These are phyloP conservation scores for Hippolais icterina DNA, from an alignment of 2,113 vertebrate genomes.

Conservation along the genomic window DNA sequence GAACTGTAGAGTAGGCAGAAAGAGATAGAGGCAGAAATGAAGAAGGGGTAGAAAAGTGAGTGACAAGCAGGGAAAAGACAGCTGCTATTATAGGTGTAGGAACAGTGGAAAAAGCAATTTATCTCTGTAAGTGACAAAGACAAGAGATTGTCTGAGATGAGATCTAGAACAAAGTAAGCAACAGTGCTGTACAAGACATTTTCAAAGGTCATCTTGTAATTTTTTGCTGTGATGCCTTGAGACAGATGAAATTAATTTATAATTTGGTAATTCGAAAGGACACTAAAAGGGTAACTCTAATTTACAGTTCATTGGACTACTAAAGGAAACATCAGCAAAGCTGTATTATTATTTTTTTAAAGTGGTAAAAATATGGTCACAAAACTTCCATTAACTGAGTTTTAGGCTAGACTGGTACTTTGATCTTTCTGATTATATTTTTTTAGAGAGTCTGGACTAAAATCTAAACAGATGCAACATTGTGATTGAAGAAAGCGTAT, in stretches of 20 bases:
- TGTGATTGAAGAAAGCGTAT: not conserved
- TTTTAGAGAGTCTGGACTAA: not conserved
- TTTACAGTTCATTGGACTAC: not conserved
- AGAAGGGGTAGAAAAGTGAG: not conserved
- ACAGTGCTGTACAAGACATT: not conserved
- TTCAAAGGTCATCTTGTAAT: slow-evolving; percentile 23
- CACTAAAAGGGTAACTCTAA: not conserved
- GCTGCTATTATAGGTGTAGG: slow-evolving; percentile 8
- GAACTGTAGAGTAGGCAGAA: not conserved
- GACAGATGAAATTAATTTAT: slow-evolving; percentile 3
- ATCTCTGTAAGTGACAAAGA: not conserved
- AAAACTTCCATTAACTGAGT: not conserved
- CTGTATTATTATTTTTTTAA: not conserved
- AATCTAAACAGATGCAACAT: not conserved
- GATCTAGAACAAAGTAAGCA: not conserved
- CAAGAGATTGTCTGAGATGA: not conserved
- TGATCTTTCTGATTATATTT: not conserved
- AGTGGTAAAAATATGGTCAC: not conserved
- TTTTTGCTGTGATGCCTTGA: not conserved
- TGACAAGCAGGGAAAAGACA: slow-evolving; percentile 16
- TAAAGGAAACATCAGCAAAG: not conserved
- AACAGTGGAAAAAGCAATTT: slow-evolving; percentile 4
- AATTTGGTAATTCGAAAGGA: slow-evolving; percentile 25
- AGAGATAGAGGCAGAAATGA: not conserved
- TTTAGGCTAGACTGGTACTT: not conserved